A percentile compares a stretch with the other conserved stretches of the same genome.
Evolutionary conservation across 2,113 vertebrate genomes (phyloP).

Genomic region (Plectropomus leopardus): DNA sequence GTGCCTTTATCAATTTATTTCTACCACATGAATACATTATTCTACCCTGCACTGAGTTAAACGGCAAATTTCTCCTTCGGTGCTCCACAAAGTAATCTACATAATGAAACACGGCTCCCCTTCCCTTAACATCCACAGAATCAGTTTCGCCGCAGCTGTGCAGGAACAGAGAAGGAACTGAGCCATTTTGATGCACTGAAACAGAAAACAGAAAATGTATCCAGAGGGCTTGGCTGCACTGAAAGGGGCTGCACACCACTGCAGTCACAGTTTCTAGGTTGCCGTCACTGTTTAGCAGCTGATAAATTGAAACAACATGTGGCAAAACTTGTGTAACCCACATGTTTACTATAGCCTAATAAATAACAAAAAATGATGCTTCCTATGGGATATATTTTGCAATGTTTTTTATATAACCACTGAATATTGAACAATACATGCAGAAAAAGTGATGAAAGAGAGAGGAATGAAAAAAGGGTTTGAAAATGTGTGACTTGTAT

Average conservation of each 20-base stretch:
- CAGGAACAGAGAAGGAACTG: slow-evolving; percentile 2
- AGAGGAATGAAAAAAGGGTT: neutral
- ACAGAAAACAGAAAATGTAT: neutral
- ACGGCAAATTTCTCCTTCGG: neutral
- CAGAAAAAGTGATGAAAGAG: neutral
- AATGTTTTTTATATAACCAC: neutral
- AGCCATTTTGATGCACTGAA: slow-evolving; percentile 1
- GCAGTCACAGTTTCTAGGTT: neutral
- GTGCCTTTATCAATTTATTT: too few species aligned
- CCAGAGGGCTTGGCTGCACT: slow-evolving; percentile 2
- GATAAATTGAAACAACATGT: neutral
- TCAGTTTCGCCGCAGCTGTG: neutral
- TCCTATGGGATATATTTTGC: too few species aligned
- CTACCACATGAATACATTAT: too few species aligned
- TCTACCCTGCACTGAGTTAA: neutral
- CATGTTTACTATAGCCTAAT: neutral
- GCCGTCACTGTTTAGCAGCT: neutral
- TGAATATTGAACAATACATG: neutral
- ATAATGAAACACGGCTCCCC: neutral
- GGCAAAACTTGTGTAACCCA: neutral
- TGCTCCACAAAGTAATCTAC: neutral
- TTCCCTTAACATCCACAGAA: neutral
- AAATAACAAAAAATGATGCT: neutral
- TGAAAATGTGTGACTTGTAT: neutral
- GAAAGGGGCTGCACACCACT: neutral